Evolutionary conservation across 2,797 vertebrate genomes (phyloP).

Genomic region (Furcifer pardalis): DNA sequence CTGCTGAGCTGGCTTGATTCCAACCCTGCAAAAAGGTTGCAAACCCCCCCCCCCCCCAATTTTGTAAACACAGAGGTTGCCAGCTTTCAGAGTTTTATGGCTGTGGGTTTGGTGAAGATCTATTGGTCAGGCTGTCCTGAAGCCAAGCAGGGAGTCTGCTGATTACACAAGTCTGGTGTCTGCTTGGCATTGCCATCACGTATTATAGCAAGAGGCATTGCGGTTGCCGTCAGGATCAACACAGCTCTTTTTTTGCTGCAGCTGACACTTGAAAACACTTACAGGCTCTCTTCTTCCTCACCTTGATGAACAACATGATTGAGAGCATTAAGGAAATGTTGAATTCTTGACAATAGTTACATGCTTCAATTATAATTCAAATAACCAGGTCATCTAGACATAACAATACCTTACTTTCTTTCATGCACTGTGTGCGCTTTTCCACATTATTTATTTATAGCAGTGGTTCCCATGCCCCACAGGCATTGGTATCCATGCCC

Average conservation of each 20-base stretch:
- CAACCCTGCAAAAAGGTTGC: not conserved
- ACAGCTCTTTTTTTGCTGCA: not conserved
- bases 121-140: not conserved
- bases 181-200: not conserved
- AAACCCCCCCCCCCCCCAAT: not conserved
- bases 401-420: not conserved
- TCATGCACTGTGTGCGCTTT: not conserved
- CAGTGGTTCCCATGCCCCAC: no score
- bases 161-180: not conserved
- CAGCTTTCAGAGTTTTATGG: not conserved
- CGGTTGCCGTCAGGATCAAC: not conserved
- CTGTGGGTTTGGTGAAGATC: not conserved
- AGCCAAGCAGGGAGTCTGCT: not conserved
- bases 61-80: not conserved
- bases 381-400: not conserved
- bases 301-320: not conserved
- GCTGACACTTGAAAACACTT: not conserved
- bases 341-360: not conserved
- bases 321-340: not conserved
- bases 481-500: no score
- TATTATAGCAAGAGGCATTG: not conserved
- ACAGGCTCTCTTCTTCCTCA: not conserved
- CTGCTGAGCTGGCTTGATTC: not conserved
- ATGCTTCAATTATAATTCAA: not conserved
- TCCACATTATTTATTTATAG: not conserved